Base-by-base conservation (phyloP, 2,797 vertebrate genomes). In the Chloroceryle inda region DNA sequence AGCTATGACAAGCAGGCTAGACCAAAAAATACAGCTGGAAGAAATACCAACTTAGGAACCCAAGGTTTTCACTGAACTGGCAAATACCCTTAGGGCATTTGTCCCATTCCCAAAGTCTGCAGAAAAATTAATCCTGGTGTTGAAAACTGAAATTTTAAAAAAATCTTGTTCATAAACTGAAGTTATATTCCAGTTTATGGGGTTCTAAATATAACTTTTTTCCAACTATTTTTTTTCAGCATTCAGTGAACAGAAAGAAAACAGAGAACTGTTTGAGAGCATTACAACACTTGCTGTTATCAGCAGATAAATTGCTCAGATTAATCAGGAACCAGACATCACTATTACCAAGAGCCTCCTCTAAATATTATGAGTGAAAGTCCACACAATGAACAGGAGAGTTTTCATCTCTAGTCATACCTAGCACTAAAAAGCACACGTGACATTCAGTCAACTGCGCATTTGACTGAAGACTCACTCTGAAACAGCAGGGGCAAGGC, bases 351-450 rank as follows among this genome's bases (percentile, higher is more conserved):
- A 62, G 61, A 86, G 35, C 58, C 18, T 29, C 68, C 76, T 90
- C 50, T 55, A 58, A 85, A 92, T 73, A 80, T 69, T 83, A 40
- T 50, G 61, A 83, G 63, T 73, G 75, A 88, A 90, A 85, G 47
- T 45, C 56, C 72, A 85, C 44, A 67, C 73, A 93, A 66, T 50
- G 80, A 88, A 77, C 52, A 77, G 76, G 10, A 85, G 38, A 6
- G 5, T 93, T 83, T 93, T 92, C 72, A 69, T 88, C 83, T 76
- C n/a, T 73, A 88, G 42, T 85, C 71, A 63, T 53, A 82, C 64
- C 59, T 82, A 79, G 59, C 79, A 15, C 55, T 90, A 79, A 85
- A 89, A 94, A 93, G 59, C 63, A 58, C 55, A 79, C 82, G 67
- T 61, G 85, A 73, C 78, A 26, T 81, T 82, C 49, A 22, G 35